Evolutionary conservation across 2,113 vertebrate genomes (phyloP).

Genomic region (Dromaius novaehollandiae): DNA sequence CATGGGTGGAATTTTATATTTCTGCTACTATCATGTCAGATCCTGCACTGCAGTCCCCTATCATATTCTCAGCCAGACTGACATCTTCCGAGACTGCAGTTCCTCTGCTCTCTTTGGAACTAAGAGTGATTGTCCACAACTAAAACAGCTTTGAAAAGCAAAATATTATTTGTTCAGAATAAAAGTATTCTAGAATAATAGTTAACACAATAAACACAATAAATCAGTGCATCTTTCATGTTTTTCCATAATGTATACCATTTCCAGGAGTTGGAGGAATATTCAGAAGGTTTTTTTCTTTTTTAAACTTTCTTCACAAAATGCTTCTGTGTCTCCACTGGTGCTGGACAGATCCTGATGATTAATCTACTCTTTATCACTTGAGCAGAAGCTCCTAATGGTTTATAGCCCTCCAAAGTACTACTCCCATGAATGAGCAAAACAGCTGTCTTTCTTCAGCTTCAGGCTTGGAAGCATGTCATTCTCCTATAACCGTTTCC

Average conservation of each 20-base stretch:
- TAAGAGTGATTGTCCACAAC: not conserved
- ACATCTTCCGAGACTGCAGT: not conserved
- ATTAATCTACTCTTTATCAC: not conserved
- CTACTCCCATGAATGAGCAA: not conserved
- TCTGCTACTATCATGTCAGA: not conserved
- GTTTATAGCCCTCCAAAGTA: not conserved
- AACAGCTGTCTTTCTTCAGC: not conserved
- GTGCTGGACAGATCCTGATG: not conserved
- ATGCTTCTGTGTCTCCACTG: not conserved
- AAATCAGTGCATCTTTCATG: not conserved
- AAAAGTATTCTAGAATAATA: not conserved
- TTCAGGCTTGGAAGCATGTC: not conserved
- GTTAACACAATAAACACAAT: not conserved
- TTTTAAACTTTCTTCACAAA: not conserved
- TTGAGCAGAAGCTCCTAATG: not conserved
- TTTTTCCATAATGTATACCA: not conserved
- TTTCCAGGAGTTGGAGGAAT: not conserved
- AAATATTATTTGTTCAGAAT: not conserved
- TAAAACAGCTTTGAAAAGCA: not conserved
- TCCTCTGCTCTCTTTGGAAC: not conserved
- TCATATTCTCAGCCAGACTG: not conserved
- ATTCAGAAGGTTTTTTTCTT: not conserved
- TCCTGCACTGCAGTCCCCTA: too few relatives aligned
- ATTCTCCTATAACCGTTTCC: not conserved
- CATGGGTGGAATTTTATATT: rapidly evolving